These are phyloP conservation scores for Sicus ferrugineus DNA, from an alignment of 2,888 invertebrate genomes.

Conservation along the genomic window DNA sequence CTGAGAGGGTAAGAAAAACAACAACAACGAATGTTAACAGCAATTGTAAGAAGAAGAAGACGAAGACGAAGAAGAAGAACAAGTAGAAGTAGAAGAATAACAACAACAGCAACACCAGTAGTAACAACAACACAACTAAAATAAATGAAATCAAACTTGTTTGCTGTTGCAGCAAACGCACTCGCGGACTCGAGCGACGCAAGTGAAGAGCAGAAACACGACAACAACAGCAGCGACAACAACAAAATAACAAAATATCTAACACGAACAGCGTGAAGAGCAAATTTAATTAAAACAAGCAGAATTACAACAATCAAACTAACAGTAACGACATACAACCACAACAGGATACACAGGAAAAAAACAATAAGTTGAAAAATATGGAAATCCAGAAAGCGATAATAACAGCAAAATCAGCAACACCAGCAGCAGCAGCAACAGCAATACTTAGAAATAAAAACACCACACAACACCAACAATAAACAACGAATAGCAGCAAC, in stretches of 20 bases:
- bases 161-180: background rate
- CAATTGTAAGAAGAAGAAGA: no score
- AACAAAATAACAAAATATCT: background rate
- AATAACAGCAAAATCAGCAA: background rate
- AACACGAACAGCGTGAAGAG: no score
- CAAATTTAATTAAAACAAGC: no score
- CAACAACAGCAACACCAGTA: background rate
- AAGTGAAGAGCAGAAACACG: background rate
- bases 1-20: background rate
- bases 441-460: background rate
- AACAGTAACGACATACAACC: no score
- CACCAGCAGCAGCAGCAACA: background rate
- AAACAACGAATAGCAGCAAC: no score
- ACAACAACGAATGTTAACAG: background rate
- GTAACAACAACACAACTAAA: background rate
- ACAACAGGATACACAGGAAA: no score
- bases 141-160: background rate
- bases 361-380: no score
- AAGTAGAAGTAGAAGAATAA: background rate
- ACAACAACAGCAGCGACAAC: background rate
- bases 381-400: background rate
- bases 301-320: no score
- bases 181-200: background rate
- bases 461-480: background rate
- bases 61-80: background rate